Evolutionary conservation across 2,113 vertebrate species (phyloP), one percentile per base, ranked within the genome.

Genomic region (Seriola dumerili): DNA sequence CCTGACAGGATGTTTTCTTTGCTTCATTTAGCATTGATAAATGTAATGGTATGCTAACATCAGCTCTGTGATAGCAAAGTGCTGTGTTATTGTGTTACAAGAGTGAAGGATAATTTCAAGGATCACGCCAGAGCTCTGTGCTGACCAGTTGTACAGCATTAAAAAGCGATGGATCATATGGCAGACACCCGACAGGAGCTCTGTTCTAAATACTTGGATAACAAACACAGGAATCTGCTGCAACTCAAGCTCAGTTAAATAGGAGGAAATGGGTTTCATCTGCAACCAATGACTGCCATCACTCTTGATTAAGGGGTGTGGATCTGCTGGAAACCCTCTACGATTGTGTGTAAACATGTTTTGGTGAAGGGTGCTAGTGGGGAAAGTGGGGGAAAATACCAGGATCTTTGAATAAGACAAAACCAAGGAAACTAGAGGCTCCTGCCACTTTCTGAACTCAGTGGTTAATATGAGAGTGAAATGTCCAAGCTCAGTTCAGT

Each of bases 191-290:
- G 78, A 80, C 23, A 7, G 67, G 65, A 81, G 78, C 65, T 67
- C 36, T 67, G 72, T 32, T 69, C 40, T 48, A 69, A 75, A 75
- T 25, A 21, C 75, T 75, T 55, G 36, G 80, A 91, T 86, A 93
- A 92, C 84, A 93, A 91, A 91, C 71, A 80, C 78, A 82, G 79
- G 77, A 78, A 89, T 94, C 84, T 80, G 70, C 76, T 70, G 78
- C 71, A 89, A 81, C 72, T 87, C 38, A 9, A 83, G 72, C 63
- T 79, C 54, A 54, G 82, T 89, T 86, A 78, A 83, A 83, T 13
- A 13, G 10, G 68, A 92, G 93, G 88, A 93, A 94, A 94, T 87
- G 44, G 77, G 72, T 87, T 84, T 92, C 92, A 93, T 94, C 81
- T 95, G 93, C 78, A 86, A 63, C 82, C 91, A 91, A 80, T 93